Conservation (phyloP, 2,888 invertebrate species). For the Xestia ashworthii region DNA sequence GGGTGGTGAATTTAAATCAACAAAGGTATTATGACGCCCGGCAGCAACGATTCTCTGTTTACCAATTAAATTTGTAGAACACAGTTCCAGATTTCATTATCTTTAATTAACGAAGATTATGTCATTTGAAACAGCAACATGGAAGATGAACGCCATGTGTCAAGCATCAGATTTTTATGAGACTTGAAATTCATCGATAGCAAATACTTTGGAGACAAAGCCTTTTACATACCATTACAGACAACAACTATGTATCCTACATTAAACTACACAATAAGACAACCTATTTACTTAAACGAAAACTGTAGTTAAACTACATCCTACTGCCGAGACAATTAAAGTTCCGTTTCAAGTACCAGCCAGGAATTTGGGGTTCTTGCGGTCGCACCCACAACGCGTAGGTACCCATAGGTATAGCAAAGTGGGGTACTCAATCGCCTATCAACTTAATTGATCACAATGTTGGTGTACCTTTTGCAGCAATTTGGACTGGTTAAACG, state of each 20-base stretch:
- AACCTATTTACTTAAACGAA: constrained; percentile 58
- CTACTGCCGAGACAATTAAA: constrained; percentile 67
- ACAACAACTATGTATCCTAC: constrained; percentile 25
- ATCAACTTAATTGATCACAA: constrained; percentile 79
- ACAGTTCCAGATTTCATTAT: background rate
- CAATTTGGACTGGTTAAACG: constrained; percentile 80
- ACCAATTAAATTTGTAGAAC: background rate
- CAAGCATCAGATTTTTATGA: background rate
- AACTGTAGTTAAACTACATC: constrained; percentile 63
- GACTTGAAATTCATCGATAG: background rate
- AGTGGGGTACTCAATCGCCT: constrained; percentile 74
- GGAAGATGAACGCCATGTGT: background rate
- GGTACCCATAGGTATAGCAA: constrained; percentile 65
- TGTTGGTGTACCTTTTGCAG: constrained; percentile 76
- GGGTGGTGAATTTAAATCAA: background rate
- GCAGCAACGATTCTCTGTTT: background rate
- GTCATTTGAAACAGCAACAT: background rate
- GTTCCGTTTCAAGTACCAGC: constrained; percentile 64
- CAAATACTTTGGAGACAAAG: background rate
- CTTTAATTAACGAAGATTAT: constrained; percentile 4
- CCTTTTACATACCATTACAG: background rate
- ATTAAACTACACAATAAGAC: constrained; percentile 42
- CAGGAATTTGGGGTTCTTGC: constrained; percentile 69
- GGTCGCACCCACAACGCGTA: constrained; percentile 66
- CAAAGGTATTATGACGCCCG: background rate